phyloP scores from a whole-genome alignment of 2,888 invertebrate species.

The Dusona sp. region DNA sequence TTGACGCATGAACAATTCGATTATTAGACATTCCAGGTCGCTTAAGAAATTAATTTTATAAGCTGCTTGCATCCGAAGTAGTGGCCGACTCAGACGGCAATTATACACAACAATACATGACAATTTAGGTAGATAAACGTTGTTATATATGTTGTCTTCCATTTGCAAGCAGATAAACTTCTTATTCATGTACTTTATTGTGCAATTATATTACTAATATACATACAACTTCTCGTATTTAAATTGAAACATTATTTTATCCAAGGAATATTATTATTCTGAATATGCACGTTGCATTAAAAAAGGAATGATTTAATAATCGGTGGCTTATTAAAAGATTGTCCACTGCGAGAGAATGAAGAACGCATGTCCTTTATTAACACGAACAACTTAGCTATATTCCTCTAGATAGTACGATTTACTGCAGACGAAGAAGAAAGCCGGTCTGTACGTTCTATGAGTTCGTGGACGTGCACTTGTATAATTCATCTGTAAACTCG shows the following conservation, averaged over 20 bases:
- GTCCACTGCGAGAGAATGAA: not conserved
- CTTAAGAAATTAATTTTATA: conserved; percentile 17
- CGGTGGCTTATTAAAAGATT: not conserved
- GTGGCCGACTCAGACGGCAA: not conserved
- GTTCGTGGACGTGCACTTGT: conserved; percentile 59
- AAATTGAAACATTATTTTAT: no score
- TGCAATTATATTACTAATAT: no score
- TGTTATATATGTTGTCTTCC: not conserved
- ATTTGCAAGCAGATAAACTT: not conserved
- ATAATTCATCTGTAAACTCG: conserved; percentile 74
- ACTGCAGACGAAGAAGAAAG: not conserved
- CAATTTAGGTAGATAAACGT: not conserved
- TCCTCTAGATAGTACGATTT: not conserved
- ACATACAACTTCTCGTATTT: no score
- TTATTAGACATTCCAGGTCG: conserved; percentile 73
- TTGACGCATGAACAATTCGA: conserved; percentile 53
- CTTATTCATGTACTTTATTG: not conserved
- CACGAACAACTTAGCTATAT: not conserved
- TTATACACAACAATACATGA: no score
- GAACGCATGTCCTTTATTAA: not conserved
- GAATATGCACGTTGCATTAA: not conserved
- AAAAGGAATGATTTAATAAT: not conserved
- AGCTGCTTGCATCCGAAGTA: not conserved
- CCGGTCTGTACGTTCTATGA: not conserved
- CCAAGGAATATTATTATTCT: not conserved